Evolutionary conservation across 2,113 vertebrate genomes (phyloP).

Genomic region (Python bivittatus): DNA sequence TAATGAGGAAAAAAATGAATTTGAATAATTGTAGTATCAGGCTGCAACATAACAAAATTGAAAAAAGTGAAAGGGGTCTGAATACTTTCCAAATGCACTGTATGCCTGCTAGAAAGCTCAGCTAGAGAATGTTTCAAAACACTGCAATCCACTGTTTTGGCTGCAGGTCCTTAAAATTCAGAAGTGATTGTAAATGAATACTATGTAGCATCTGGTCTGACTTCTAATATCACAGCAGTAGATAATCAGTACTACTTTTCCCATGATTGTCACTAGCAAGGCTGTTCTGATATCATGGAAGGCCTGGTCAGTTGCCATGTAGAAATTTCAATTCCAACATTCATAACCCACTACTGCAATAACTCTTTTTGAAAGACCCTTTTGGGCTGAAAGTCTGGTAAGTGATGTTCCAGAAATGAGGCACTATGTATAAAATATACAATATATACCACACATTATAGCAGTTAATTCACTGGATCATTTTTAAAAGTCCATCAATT

Average conservation of each 20-base stretch:
- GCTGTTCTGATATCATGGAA: neutral
- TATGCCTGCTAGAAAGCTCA: neutral
- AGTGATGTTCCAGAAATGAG: neutral
- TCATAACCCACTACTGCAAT: neutral
- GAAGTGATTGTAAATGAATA: neutral
- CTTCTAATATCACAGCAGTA: neutral
- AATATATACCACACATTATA: neutral
- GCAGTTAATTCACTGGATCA: neutral
- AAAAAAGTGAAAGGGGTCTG: too few species aligned
- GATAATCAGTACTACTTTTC: neutral
- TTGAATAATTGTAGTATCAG: too few species aligned
- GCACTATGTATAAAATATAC: neutral
- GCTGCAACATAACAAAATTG: too few species aligned
- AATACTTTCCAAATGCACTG: too few species aligned
- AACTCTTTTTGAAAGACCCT: neutral
- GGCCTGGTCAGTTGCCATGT: too few species aligned
- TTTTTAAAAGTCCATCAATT: neutral
- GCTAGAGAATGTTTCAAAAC: neutral
- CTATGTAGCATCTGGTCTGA: neutral
- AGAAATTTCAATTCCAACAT: neutral
- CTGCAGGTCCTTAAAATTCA: neutral
- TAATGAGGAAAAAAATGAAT: too few species aligned
- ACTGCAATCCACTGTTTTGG: too few species aligned
- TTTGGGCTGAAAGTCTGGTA: too few species aligned
- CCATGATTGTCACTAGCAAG: too few species aligned